Evolutionary conservation across 2,113 vertebrate species (phyloP), one percentile per base, ranked within the genome.

Genomic region (Lepisosteus oculatus): DNA sequence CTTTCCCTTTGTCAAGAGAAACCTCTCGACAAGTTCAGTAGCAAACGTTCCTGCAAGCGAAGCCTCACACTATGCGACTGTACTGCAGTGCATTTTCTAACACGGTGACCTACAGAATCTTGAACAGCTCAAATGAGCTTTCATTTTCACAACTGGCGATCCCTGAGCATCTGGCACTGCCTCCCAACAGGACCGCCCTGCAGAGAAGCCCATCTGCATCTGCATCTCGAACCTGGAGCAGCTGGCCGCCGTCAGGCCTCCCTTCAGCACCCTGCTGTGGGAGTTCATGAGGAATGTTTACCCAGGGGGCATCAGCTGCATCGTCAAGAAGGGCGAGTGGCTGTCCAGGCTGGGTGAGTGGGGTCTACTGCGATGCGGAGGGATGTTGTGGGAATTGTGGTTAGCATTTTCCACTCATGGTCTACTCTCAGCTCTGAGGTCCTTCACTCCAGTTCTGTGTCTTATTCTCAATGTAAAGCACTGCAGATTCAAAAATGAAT

Each of bases 261-360:
- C 94, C 15, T 94, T 95, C 85, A 95, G 93, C 79, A 91, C 93
- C 0, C 70, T 96, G 71, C 91, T 95, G 9, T 95, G 95, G 95
- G 93, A 93, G 70, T 95, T 96, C 72, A 96, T 96, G 95, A 94
- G 88, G 55, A 92, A 90, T 0, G 95, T 96, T 45, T 96, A 96
- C 76, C 95, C 95, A 0, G 95, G 95, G 51, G 94, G 94, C 45
- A 89, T 96, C 0, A 95, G 95, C 78, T 96, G 94, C 81, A 95
- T 96, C 0, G 91, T 96, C 76, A 88, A 76, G 67, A 96, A 96
- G 82, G 94, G 95, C 68, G 91, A 95, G 72, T 96, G 95, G 95
- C 89, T 96, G 15, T 86, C 88, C 67, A 92, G 78, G 76, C 62
- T 96, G 8, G 95, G 94, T 96, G 84, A 80, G 84, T 12, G 0